These are phyloP conservation scores for Mamestra configurata DNA, from an alignment of 1,140 invertebrate genomes.

Conservation along the genomic window DNA sequence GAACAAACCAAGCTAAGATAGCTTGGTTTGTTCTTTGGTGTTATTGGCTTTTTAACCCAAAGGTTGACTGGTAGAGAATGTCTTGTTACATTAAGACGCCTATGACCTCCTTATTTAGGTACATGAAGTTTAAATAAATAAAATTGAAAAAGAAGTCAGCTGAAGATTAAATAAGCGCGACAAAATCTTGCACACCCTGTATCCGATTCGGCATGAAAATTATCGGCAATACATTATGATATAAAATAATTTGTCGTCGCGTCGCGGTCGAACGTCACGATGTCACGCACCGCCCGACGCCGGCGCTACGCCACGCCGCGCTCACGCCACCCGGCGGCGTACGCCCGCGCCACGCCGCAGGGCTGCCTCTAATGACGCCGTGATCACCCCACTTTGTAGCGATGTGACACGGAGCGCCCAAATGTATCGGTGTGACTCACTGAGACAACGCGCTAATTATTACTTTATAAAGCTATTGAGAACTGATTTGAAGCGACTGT, in stretches of 20 bases:
- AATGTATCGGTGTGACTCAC: background rate
- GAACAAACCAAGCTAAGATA: no score
- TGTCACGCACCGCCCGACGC: constrained; percentile 67
- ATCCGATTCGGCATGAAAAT: constrained; percentile 49
- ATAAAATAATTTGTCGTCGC: constrained; percentile 73
- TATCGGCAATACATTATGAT: constrained; percentile 73
- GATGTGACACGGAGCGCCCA: background rate
- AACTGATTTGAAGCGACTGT: no score
- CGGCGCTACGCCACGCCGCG: constrained; percentile 39
- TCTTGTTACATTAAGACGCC: no score
- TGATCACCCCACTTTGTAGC: constrained; percentile 26
- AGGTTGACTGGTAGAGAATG: no score
- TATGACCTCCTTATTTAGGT: no score
- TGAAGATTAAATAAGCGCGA: background rate
- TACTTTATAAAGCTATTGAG: background rate
- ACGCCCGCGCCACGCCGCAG: background rate
- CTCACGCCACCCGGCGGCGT: background rate
- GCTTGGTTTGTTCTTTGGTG: no score
- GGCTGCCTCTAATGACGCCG: constrained; percentile 35
- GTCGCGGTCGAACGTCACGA: constrained; percentile 73
- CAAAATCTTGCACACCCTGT: constrained; percentile 3
- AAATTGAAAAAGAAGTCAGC: no score
- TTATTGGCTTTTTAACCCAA: no score
- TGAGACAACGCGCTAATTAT: constrained; percentile 28
- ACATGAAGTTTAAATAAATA: no score